These are phyloP conservation scores for Erpobdella octoculata DNA, from an alignment of 2,888 invertebrate species.

Conservation along the genomic window DNA sequence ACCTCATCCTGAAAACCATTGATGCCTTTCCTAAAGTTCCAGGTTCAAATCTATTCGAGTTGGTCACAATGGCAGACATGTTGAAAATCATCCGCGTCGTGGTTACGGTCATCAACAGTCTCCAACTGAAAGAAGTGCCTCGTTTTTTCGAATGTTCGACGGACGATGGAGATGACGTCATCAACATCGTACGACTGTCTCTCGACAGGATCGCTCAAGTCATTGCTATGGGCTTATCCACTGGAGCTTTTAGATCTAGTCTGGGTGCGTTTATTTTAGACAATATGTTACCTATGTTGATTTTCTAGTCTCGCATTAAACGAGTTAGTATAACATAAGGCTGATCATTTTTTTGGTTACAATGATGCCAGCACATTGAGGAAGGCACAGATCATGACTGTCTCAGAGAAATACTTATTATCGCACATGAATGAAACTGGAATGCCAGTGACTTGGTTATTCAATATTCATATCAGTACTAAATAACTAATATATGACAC, in stretches of 20 bases:
- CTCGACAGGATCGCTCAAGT: conserved; percentile 75
- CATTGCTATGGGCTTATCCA: conserved; percentile 70
- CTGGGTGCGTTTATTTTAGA: conserved; percentile 23
- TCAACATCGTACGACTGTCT: conserved; percentile 55
- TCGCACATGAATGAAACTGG: too few species aligned
- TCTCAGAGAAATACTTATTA: too few species aligned
- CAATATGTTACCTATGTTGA: not conserved
- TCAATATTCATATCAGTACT: too few species aligned
- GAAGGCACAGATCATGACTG: too few species aligned
- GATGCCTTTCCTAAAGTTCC: conserved; percentile 32
- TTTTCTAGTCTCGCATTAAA: too few species aligned
- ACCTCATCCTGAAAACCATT: conserved; percentile 34
- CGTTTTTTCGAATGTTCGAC: conserved; percentile 21
- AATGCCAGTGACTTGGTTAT: too few species aligned
- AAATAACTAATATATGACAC: too few species aligned
- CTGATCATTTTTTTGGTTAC: too few species aligned
- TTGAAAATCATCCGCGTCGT: conserved; percentile 31
- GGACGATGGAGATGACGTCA: not conserved
- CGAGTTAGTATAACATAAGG: too few species aligned
- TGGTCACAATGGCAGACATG: conserved; percentile 40
- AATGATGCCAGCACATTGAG: too few species aligned
- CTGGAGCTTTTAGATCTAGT: conserved; percentile 57
- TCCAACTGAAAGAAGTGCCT: not conserved
- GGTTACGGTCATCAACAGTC: not conserved
- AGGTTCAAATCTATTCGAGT: conserved; percentile 35